Percentiles rank a stretch among this genome's conserved stretches.
phyloP scores from a whole-genome alignment of 35 echinoderm and acorn worm species.

The Heliocidaris tuberculata region DNA sequence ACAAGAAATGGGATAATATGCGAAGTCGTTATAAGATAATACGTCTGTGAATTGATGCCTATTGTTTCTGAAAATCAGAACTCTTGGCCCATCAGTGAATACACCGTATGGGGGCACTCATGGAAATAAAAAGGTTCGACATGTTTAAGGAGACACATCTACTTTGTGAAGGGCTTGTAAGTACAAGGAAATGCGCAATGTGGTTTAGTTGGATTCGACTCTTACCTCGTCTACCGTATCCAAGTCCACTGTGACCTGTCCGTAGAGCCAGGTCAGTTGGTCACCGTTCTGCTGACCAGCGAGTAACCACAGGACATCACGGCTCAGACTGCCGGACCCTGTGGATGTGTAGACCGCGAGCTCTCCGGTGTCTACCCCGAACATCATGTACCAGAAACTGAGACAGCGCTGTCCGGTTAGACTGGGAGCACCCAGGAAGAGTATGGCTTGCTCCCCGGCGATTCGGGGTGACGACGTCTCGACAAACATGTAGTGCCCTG shows the following conservation, averaged over 20 bases:
- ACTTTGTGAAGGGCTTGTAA: too few species aligned
- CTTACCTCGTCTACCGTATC: background rate
- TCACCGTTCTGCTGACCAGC: conserved; percentile 55
- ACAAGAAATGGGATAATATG: too few species aligned
- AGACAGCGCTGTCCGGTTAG: conserved; percentile 54
- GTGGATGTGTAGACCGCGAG: conserved; percentile 45
- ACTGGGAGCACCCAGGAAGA: conserved; percentile 46
- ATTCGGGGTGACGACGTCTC: conserved; percentile 54
- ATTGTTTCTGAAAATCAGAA: too few species aligned
- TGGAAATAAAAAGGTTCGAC: too few species aligned
- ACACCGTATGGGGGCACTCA: too few species aligned
- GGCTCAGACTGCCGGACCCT: background rate
- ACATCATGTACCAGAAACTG: conserved; percentile 81
- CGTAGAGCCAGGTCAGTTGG: conserved; percentile 45
- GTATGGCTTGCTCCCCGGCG: conserved; percentile 43
- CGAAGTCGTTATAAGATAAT: too few species aligned
- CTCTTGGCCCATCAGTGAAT: too few species aligned
- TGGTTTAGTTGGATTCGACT: background rate
- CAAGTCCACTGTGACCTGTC: conserved; percentile 28
- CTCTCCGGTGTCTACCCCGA: conserved; percentile 43
- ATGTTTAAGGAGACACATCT: too few species aligned
- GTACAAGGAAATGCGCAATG: too few species aligned
- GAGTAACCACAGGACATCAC: conserved; percentile 44
- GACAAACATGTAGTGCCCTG: conserved; percentile 57
- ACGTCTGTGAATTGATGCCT: too few species aligned